phyloP scores from a whole-genome alignment of 2,888 invertebrate genomes.

The Anthrax anthrax region DNA sequence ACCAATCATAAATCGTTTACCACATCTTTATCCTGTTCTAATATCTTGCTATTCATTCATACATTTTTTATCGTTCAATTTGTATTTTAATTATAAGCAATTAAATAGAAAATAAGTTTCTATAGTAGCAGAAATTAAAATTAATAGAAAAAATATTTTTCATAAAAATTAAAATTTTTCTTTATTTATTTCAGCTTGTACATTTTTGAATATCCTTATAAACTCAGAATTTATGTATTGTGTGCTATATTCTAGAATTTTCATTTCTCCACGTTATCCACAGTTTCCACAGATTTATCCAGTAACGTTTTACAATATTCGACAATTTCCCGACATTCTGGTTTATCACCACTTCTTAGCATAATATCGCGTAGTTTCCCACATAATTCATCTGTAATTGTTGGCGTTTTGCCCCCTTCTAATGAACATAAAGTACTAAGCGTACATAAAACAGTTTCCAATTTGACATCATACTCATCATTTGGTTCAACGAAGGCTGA shows the following conservation, averaged over 20 bases:
- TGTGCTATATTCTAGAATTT: no score
- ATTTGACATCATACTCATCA: constrained; percentile 13
- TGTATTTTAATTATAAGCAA: constrained; percentile 62
- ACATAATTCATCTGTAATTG: background rate
- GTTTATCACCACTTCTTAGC: constrained; percentile 6
- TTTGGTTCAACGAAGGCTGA: constrained; percentile 10
- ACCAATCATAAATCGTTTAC: constrained; percentile 55
- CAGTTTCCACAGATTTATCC: no score
- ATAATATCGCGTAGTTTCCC: constrained; percentile 5
- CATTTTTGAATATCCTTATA: no score
- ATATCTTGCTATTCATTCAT: constrained; percentile 68
- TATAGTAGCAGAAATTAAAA: no score
- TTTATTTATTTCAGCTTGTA: no score
- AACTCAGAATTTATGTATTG: no score
- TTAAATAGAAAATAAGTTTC: background rate
- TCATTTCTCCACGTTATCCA: no score
- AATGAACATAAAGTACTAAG: constrained; percentile 13
- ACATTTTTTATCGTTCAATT: constrained; percentile 62
- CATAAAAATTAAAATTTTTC: no score
- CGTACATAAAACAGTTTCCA: constrained; percentile 18
- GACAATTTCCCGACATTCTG: constrained; percentile 18
- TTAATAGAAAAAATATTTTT: no score
- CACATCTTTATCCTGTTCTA: constrained; percentile 68
- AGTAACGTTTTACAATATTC: no score
- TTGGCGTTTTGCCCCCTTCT: constrained; percentile 5